Percentiles rank a stretch among this genome's conserved stretches.
Evolutionary conservation across 2,113 vertebrate genomes (phyloP).

Genomic region (Polyodon spathula): DNA sequence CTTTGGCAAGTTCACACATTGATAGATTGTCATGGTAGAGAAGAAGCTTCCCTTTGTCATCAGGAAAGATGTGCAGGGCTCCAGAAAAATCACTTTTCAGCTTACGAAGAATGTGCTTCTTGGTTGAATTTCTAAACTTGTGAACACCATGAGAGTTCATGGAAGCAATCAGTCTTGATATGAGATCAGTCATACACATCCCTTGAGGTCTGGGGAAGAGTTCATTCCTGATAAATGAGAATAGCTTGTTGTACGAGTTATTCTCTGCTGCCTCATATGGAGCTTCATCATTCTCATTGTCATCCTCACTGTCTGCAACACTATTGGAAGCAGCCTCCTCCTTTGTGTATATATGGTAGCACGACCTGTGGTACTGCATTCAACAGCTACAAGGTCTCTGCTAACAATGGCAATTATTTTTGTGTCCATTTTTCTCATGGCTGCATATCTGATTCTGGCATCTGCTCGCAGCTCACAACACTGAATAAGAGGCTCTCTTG

Average conservation of each 20-base stretch:
- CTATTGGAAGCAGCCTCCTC: slow-evolving; percentile 9
- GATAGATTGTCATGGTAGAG: slow-evolving; percentile 11
- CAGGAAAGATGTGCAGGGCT: slow-evolving; percentile 14
- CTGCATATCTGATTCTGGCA: slow-evolving; percentile 16
- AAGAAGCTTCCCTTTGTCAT: slow-evolving; percentile 20
- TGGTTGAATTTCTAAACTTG: slow-evolving; percentile 21
- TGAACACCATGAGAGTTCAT: slow-evolving; percentile 22
- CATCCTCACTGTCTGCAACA: slow-evolving; percentile 23
- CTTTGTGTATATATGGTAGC: slow-evolving; percentile 7
- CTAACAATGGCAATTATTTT: slow-evolving; percentile 21
- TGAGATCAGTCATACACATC: slow-evolving; percentile 26
- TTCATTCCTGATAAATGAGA: slow-evolving; percentile 19
- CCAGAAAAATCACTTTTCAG: neutral
- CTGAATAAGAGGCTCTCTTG: no score
- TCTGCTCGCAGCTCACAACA: no score
- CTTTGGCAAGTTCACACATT: slow-evolving; percentile 17
- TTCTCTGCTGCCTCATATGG: slow-evolving; percentile 15
- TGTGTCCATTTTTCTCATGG: slow-evolving; percentile 24
- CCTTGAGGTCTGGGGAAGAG: slow-evolving; percentile 18
- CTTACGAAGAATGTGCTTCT: slow-evolving; percentile 17
- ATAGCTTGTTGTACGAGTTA: slow-evolving; percentile 21
- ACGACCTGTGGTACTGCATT: slow-evolving; percentile 14
- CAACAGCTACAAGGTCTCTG: slow-evolving; percentile 8
- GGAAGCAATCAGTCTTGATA: slow-evolving; percentile 33
- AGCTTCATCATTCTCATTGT: slow-evolving; percentile 26